These are phyloP conservation scores for Timema cristinae DNA, from an alignment of 2,888 invertebrate species.

Conservation along the genomic window DNA sequence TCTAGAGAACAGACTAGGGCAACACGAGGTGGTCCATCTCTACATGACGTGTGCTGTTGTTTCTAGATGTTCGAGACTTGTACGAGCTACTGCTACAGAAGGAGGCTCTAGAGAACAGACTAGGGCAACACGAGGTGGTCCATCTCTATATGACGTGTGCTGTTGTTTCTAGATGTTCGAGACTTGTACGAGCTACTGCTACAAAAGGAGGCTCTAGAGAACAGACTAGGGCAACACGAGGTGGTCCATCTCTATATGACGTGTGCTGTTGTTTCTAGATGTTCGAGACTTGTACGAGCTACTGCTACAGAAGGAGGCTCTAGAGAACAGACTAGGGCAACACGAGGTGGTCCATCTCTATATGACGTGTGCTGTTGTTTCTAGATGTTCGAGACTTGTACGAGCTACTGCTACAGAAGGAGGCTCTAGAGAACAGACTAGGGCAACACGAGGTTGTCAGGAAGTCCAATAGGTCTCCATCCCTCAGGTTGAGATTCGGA, in stretches of 20 bases:
- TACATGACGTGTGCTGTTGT: no score
- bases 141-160: no score
- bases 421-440: conserved; percentile 48
- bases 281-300: conserved; percentile 57
- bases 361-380: not conserved
- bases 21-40: conserved; percentile 58
- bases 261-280: conserved; percentile 29
- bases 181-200: conserved; percentile 60
- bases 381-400: conserved; percentile 53
- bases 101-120: conserved; percentile 50
- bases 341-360: no score
- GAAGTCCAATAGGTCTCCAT: conserved; percentile 73
- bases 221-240: conserved; percentile 12
- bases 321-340: conserved; percentile 36
- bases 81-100: conserved; percentile 60
- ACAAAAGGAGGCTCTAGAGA: conserved; percentile 60
- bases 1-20: conserved; percentile 37
- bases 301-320: conserved; percentile 58
- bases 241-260: no score
- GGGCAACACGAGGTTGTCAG: conserved; percentile 63
- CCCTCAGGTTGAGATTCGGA: conserved; percentile 71
- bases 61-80: conserved; percentile 48
- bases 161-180: conserved; percentile 39
- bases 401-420: conserved; percentile 59
- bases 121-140: not conserved